Evolutionary conservation across 2,113 vertebrate species (phyloP).

Genomic region (Aptenodytes forsteri): DNA sequence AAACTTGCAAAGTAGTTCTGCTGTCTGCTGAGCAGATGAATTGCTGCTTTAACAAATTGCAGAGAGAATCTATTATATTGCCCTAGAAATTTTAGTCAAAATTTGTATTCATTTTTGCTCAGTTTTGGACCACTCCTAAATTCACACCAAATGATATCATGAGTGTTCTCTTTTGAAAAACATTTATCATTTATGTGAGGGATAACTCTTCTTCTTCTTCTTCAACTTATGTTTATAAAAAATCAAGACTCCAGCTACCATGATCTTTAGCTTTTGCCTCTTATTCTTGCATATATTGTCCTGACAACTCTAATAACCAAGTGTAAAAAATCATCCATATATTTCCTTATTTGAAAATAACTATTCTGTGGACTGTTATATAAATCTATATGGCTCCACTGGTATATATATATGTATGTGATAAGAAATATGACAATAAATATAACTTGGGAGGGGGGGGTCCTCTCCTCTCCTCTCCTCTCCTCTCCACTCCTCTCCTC

Average conservation of each 20-base stretch:
- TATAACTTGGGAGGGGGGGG: too few species aligned
- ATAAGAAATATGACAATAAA: neutral
- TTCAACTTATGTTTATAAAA: neutral
- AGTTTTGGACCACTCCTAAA: neutral
- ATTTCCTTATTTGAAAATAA: neutral
- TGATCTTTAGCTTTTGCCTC: neutral
- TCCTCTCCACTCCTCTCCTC: too few species aligned
- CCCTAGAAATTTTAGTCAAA: neutral
- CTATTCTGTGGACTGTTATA: neutral
- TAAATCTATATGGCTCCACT: neutral
- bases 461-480: too few species aligned
- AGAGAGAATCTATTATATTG: neutral
- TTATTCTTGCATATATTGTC: neutral
- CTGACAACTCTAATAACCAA: neutral
- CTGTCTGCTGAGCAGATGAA: neutral
- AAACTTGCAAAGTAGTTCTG: neutral
- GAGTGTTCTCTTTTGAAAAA: neutral
- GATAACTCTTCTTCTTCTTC: neutral
- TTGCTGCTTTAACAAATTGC: neutral
- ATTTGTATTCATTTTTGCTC: neutral
- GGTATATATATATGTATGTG: neutral
- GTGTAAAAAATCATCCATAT: neutral
- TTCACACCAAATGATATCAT: neutral
- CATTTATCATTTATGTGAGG: neutral
- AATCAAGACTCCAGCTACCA: neutral